Conservation (phyloP, 1,140 invertebrate genomes). For the Daktulosphaira vitifoliae region DNA sequence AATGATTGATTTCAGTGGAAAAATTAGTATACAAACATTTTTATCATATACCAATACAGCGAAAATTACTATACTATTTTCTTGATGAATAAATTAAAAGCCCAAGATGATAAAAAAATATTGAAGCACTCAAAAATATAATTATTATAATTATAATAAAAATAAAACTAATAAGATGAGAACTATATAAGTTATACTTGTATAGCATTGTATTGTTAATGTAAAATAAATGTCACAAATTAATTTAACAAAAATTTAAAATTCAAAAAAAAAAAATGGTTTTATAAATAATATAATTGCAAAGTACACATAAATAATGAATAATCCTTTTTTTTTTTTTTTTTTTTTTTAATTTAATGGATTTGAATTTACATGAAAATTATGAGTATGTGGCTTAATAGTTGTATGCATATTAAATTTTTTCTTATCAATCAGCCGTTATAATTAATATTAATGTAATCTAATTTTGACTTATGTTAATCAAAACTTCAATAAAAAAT, state of each 20-base stretch:
- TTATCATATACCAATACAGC: slow-evolving; percentile 6
- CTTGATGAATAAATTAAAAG: slow-evolving; percentile 7
- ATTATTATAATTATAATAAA: slow-evolving; percentile 20
- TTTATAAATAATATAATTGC: slow-evolving; percentile 18
- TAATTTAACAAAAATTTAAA: slow-evolving; percentile 14
- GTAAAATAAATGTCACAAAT: slow-evolving; percentile 10
- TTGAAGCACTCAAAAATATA: slow-evolving; percentile 21
- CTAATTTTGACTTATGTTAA: no score
- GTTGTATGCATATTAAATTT: slow-evolving; percentile 8
- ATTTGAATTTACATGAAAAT: slow-evolving; percentile 8
- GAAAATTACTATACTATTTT: slow-evolving; percentile 1
- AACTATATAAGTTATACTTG: slow-evolving; percentile 13
- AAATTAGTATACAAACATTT: not conserved
- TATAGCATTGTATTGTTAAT: slow-evolving; percentile 10
- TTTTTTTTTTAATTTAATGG: not conserved
- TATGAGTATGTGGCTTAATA: not conserved
- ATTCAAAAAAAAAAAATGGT: slow-evolving; percentile 12
- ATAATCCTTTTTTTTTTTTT: slow-evolving; percentile 16
- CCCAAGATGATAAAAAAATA: slow-evolving; percentile 18
- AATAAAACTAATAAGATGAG: slow-evolving; percentile 29
- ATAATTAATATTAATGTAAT: slow-evolving; percentile 10
- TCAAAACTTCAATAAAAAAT: no score
- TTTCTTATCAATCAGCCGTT: slow-evolving; percentile 30
- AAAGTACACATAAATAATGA: slow-evolving; percentile 25
- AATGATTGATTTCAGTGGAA: no score